These are phyloP conservation scores for Zapornia atra DNA, from an alignment of 2,113 vertebrate species.

Conservation along the genomic window DNA sequence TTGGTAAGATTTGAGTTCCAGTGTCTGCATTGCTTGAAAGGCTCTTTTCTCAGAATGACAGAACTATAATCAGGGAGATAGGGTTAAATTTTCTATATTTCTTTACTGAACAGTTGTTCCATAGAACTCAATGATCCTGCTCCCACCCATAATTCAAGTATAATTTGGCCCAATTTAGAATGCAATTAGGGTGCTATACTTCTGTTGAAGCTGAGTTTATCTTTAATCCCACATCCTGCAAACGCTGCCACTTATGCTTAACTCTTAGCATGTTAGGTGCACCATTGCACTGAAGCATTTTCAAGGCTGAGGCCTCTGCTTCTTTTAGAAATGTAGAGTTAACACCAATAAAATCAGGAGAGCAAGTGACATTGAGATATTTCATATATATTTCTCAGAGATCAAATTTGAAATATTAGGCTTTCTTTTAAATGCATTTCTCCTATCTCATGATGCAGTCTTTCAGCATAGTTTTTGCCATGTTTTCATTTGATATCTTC, in stretches of 20 bases:
- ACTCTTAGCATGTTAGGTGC: neutral
- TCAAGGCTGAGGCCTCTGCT: neutral
- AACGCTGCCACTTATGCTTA: neutral
- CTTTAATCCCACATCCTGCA: slow-evolving; percentile 8
- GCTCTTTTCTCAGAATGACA: neutral
- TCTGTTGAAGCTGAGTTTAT: neutral
- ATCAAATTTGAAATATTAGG: neutral
- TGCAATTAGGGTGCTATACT: neutral
- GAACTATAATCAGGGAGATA: neutral
- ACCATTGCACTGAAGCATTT: neutral
- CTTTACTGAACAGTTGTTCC: neutral
- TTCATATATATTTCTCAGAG: neutral
- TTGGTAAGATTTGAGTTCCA: neutral
- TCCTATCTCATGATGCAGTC: neutral
- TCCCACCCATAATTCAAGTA: neutral
- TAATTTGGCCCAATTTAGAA: slow-evolving; percentile 29
- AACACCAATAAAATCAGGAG: neutral
- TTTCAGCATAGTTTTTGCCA: neutral
- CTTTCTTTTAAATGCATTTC: neutral
- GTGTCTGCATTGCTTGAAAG: neutral
- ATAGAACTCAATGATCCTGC: neutral
- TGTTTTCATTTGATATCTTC: neutral
- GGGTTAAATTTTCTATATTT: neutral
- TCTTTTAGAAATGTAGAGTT: neutral
- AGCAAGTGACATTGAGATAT: neutral